These are phyloP conservation scores for Enteromius radiatus DNA, from an alignment of 2,797 vertebrate genomes.

Conservation along the genomic window DNA sequence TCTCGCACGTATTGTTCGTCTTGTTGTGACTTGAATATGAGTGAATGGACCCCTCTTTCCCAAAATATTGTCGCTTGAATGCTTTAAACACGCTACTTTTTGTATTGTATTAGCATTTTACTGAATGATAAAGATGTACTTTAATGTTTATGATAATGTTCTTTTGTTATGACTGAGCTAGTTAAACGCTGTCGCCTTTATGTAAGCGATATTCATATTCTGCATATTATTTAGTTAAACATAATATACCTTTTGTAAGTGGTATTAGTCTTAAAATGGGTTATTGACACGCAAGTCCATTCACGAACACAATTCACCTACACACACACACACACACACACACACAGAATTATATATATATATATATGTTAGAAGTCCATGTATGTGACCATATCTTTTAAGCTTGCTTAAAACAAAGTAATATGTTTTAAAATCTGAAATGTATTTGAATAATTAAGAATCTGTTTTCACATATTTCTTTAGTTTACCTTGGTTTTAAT, in stretches of 20 bases:
- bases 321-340: too few relatives aligned
- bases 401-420: too few relatives aligned
- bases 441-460: neutral
- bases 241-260: neutral
- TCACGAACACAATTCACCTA: neutral
- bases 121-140: neutral
- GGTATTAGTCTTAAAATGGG: neutral
- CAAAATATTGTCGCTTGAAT: neutral
- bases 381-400: too few relatives aligned
- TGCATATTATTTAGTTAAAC: neutral
- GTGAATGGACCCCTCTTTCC: constrained; percentile 3
- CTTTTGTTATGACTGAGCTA: neutral
- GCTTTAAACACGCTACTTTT: neutral
- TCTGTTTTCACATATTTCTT: neutral
- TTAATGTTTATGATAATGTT: neutral
- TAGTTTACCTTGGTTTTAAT: neutral
- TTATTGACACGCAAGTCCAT: neutral
- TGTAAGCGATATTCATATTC: neutral
- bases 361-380: too few relatives aligned
- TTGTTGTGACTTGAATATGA: neutral
- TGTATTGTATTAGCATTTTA: neutral
- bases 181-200: neutral
- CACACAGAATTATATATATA: too few relatives aligned
- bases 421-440: neutral
- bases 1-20: constrained; percentile 27